Conservation (phyloP, 1,140 invertebrate genomes). For the Zelostemma sp. region DNA sequence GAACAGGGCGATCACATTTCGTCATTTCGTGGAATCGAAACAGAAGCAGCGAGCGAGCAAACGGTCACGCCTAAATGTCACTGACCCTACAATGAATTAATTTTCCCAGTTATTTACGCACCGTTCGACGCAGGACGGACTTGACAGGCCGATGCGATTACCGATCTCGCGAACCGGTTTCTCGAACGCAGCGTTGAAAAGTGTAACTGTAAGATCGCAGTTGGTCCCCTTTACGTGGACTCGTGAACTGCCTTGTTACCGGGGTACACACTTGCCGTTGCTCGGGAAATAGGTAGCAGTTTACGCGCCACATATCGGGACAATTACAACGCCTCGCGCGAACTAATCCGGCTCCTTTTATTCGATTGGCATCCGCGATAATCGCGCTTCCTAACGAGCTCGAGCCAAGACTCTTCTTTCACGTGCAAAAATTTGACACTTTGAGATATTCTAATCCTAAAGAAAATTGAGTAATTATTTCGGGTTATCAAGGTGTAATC, state of each 20-base stretch:
- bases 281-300: conserved; percentile 42
- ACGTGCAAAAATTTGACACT: no score
- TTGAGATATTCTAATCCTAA: no score
- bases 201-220: conserved; percentile 23
- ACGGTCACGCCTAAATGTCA: conserved; percentile 22
- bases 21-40: no score
- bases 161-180: conserved; percentile 49
- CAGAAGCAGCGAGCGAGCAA: no score
- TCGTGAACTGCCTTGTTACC: no score
- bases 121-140: conserved; percentile 38
- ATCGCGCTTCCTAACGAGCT: conserved; percentile 36
- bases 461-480: no score
- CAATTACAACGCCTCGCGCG: conserved; percentile 37
- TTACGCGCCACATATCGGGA: conserved; percentile 16
- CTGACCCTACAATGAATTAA: conserved; percentile 48
- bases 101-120: conserved; percentile 49
- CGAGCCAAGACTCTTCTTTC: no score
- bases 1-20: no score
- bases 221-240: conserved; percentile 13
- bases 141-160: conserved; percentile 43
- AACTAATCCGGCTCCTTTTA: conserved; percentile 36
- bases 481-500: no score
- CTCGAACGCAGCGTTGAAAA: conserved; percentile 27
- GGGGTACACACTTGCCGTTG: no score
- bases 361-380: conserved; percentile 31